Conservation (phyloP, 2,113 vertebrate genomes). For the Chaetorhynchus papuensis region DNA sequence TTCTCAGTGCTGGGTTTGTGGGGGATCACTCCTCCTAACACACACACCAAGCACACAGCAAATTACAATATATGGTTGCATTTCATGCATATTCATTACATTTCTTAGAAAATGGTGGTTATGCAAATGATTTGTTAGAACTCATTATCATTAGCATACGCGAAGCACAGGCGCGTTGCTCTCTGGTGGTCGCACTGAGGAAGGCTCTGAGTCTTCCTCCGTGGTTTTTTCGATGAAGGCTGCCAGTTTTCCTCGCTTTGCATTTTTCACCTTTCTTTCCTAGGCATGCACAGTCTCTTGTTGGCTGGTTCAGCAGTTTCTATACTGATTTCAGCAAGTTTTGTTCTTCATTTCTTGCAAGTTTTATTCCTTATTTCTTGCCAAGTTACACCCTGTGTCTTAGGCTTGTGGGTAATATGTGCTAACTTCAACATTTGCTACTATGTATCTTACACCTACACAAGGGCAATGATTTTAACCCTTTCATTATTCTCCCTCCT, state of each 20-base stretch:
- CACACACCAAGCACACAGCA: neutral
- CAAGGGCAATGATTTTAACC: neutral
- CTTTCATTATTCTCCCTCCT: neutral
- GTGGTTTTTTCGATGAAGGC: neutral
- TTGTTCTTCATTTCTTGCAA: neutral
- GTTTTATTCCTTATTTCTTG: neutral
- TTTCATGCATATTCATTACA: neutral
- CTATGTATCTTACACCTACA: neutral
- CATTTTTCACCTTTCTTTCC: neutral
- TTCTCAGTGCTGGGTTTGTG: neutral
- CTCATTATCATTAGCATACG: neutral
- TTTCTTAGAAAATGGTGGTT: neutral
- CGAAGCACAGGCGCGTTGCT: neutral
- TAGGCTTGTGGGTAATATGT: neutral
- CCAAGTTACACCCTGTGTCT: neutral
- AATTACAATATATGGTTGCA: neutral
- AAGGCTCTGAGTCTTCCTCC: neutral
- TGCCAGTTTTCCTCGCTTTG: neutral
- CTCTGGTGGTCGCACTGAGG: neutral
- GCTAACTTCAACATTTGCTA: neutral
- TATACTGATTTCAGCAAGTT: neutral
- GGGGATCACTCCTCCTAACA: neutral
- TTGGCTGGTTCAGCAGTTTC: neutral
- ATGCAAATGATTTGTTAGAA: neutral
- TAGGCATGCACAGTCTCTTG: neutral